phyloP scores from a whole-genome alignment of 2,888 invertebrate species.

The Ophion ellenae region DNA sequence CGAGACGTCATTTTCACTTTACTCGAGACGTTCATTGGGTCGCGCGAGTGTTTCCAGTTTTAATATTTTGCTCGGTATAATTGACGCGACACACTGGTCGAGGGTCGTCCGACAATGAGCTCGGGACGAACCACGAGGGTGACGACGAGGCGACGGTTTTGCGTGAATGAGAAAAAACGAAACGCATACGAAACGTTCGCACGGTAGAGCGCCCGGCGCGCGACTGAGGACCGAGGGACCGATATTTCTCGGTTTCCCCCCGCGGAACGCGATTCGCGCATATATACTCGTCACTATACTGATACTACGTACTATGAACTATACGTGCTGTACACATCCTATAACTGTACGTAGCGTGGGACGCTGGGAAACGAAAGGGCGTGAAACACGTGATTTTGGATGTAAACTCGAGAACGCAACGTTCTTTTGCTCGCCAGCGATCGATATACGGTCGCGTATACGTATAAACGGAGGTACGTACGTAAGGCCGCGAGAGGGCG shows the following conservation, averaged over 20 bases:
- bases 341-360: background rate
- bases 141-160: background rate
- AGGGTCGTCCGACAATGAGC: background rate
- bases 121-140: background rate
- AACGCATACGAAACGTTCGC: conserved; percentile 26
- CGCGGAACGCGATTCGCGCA: conserved; percentile 46
- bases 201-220: conserved; percentile 59
- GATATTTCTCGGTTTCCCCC: conserved; percentile 53
- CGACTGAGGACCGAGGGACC: conserved; percentile 53
- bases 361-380: conserved; percentile 13
- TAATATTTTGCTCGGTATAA: background rate
- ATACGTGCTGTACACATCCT: background rate
- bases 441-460: background rate
- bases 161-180: background rate
- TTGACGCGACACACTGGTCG: background rate
- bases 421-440: conserved; percentile 10
- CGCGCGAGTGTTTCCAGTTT: background rate
- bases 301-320: conserved; percentile 45
- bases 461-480: background rate
- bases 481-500: conserved; percentile 17
- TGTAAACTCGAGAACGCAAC: background rate
- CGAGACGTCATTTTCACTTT: conserved; percentile 35
- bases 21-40: background rate
- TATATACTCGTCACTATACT: conserved; percentile 50
- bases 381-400: background rate